A percentile compares a stretch with the other conserved stretches of the same genome.
These are phyloP conservation scores for Eubasilissa splendida DNA, from an alignment of 2,888 invertebrate species.

Conservation along the genomic window DNA sequence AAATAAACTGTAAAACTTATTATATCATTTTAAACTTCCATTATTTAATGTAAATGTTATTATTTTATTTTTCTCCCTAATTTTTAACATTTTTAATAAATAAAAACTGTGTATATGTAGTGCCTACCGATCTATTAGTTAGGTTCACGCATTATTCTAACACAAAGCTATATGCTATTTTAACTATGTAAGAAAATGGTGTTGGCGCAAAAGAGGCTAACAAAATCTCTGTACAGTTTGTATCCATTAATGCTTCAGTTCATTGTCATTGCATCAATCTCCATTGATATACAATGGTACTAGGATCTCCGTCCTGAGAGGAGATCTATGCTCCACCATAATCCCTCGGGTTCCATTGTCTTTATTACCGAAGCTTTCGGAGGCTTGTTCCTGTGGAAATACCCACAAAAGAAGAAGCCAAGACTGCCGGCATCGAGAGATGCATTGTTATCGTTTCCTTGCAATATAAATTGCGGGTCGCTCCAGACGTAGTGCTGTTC, in stretches of 20 bases:
- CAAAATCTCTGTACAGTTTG: slow-evolving; percentile 16
- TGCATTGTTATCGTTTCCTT: slow-evolving; percentile 20
- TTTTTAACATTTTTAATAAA: too few relatives aligned
- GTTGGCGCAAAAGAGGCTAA: slow-evolving; percentile 9
- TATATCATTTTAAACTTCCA: too few relatives aligned
- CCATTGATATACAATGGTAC: slow-evolving; percentile 18
- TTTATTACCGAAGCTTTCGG: slow-evolving; percentile 19
- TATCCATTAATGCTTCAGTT: slow-evolving; percentile 11
- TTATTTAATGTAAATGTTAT: too few relatives aligned
- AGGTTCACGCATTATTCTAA: too few relatives aligned
- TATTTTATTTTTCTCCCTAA: too few relatives aligned
- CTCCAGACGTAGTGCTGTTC: too few relatives aligned
- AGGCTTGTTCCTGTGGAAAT: neutral
- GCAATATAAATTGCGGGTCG: neutral
- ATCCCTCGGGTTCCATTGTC: slow-evolving; percentile 27
- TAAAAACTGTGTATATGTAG: too few relatives aligned
- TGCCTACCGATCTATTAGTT: too few relatives aligned
- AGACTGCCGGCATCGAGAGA: neutral
- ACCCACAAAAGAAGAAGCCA: slow-evolving; percentile 13
- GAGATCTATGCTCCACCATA: neutral
- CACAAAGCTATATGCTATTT: too few relatives aligned
- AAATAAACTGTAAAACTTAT: too few relatives aligned
- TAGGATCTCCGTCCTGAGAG: neutral
- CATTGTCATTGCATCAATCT: slow-evolving; percentile 19
- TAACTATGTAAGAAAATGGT: neutral